These are phyloP conservation scores for Chrysolina oricalcia DNA, from an alignment of 2,888 invertebrate genomes.

Conservation along the genomic window DNA sequence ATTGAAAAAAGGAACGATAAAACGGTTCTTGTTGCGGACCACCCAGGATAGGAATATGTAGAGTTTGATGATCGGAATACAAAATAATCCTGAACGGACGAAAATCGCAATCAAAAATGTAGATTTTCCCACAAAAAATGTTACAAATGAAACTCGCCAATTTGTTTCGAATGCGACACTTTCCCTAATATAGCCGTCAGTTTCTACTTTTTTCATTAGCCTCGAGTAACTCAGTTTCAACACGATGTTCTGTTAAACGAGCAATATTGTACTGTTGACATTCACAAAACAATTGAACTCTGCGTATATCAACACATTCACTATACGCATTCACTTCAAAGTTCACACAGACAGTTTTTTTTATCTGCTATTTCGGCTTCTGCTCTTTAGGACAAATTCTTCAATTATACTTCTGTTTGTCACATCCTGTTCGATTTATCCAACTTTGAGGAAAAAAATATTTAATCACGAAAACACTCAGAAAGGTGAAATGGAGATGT, in stretches of 20 bases:
- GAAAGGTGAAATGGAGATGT: too few relatives aligned
- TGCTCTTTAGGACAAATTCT: too few relatives aligned
- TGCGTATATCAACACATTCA: too few relatives aligned
- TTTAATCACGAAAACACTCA: too few relatives aligned
- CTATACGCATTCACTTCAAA: too few relatives aligned
- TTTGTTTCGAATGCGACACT: neutral
- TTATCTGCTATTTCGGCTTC: too few relatives aligned
- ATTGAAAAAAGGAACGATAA: too few relatives aligned
- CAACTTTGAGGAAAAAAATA: too few relatives aligned
- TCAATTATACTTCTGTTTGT: too few relatives aligned
- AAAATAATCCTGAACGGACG: neutral
- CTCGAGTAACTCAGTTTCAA: neutral
- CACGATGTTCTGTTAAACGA: neutral
- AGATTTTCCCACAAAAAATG: neutral
- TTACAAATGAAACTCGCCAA: neutral
- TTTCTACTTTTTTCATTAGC: neutral
- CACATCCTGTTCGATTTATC: too few relatives aligned
- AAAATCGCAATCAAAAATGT: slow-evolving; percentile 7
- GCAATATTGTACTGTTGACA: neutral
- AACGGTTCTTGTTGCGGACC: neutral
- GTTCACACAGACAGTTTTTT: too few relatives aligned
- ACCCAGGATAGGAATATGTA: neutral
- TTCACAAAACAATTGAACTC: neutral
- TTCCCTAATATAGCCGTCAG: neutral
- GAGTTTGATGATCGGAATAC: neutral